phyloP scores from a whole-genome alignment of 2,888 invertebrate genomes.

The Microdon myrmicae region DNA sequence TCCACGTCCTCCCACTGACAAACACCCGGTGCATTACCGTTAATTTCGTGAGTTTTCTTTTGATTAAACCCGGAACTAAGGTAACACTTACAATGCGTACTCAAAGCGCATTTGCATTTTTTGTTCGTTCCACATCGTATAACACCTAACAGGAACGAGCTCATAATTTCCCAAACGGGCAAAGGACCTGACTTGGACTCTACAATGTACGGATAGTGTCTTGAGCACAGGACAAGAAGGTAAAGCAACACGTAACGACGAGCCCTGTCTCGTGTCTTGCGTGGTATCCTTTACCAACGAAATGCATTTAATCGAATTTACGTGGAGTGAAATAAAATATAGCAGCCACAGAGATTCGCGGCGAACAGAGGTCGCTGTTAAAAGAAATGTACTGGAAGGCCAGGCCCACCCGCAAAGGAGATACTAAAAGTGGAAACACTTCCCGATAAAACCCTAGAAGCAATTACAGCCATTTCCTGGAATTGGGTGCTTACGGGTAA shows the following conservation, averaged over 20 bases:
- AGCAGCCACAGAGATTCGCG: constrained; percentile 15
- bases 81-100: constrained; percentile 17
- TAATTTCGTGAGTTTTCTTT: constrained; percentile 24
- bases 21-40: constrained; percentile 15
- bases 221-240: too few species aligned
- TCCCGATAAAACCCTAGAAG: constrained; percentile 34
- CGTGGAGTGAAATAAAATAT: constrained; percentile 27
- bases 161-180: constrained; percentile 23
- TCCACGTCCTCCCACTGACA: too few species aligned
- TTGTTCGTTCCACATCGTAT: not conserved
- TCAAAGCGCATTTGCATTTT: constrained; percentile 5
- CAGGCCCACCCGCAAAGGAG: constrained; percentile 3
- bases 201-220: constrained; percentile 7
- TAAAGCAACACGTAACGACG: too few species aligned
- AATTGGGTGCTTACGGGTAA: constrained; percentile 42
- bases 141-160: not conserved
- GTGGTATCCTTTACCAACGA: constrained; percentile 13
- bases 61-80: constrained; percentile 12
- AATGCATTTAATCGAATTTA: constrained; percentile 38
- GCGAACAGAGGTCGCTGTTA: too few species aligned
- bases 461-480: constrained; percentile 43
- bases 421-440: constrained; percentile 17
- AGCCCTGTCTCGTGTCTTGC: not conserved
- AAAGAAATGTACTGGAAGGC: constrained; percentile 19
- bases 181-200: constrained; percentile 22